Base-by-base conservation (phyloP, 2,797 vertebrate genomes). In the Adrianichthys oophorus region DNA sequence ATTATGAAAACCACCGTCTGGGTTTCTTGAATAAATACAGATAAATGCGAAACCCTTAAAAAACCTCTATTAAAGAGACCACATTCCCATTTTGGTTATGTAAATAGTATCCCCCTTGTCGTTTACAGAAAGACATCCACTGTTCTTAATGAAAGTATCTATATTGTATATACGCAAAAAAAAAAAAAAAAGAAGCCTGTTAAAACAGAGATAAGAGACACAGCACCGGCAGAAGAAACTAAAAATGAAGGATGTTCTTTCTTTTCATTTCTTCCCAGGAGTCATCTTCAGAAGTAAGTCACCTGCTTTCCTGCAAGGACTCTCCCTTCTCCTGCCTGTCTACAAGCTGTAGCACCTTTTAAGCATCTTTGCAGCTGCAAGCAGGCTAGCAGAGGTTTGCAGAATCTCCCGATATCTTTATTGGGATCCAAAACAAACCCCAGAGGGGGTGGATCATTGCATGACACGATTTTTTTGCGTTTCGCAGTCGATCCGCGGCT, bases 1-100 rank as follows among this genome's bases (percentile, higher is more conserved):
- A 69, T 48, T 55, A 54, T 74, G 74, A 51, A 76, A 73, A 68
- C 32, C 72, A 70, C 76, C 24, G 59, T 70, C 73, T 78, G 65
- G 59, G 46, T 73, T 75, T 81, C 70, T 75, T 84, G 78, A 87
- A 90, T 79, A 80, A 78, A 85, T 83, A 82, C 56, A 56, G 48
- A 49, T 48, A 67, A 68, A 74, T 76, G 70, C 62, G 67, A 63
- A 71, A 79, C 68, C 78, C 67, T 72, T 70, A 76, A 69, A 37
- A 37, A 80, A 62, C 58, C 56, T 56, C 26, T n/a, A 56, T 81
- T 78, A 82, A 83, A 85, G 79, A 88, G 78, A 83, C 85, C 64
- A 65, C 50, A 85, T 72, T 77, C 81, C 71, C 74, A 56, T 56
- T 66, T 66, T 67, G 58, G 62, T 68, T 79, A 78, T 76, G 76